These are phyloP conservation scores for Picus viridis DNA, from an alignment of 2,797 vertebrate genomes.

Conservation along the genomic window DNA sequence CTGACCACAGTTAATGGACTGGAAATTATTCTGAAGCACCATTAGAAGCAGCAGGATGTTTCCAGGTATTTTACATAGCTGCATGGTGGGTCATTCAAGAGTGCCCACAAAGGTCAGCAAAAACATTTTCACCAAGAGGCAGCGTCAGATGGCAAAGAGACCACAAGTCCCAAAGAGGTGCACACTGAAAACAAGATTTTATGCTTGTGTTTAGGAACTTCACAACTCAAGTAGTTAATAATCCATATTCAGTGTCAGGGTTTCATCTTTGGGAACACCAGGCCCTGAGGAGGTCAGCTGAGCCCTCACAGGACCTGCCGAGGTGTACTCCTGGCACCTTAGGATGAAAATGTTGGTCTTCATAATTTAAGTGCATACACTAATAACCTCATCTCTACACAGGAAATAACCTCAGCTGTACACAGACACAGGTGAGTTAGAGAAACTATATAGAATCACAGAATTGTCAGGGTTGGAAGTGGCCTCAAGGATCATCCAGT, in stretches of 20 bases:
- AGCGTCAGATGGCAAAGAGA: not conserved
- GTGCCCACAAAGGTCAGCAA: not conserved
- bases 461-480: no score
- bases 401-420: not conserved
- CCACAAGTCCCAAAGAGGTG: not conserved
- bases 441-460: not conserved
- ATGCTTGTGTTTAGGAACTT: not conserved
- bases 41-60: not conserved
- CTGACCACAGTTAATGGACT: not conserved
- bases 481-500: no score
- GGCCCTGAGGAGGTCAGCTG: not conserved
- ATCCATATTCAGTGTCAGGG: not conserved
- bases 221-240: not conserved
- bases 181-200: not conserved
- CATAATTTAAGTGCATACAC: not conserved
- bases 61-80: not conserved
- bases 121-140: not conserved
- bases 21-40: constrained; percentile 27
- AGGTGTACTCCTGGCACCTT: not conserved
- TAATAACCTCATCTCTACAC: not conserved
- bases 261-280: accelerated
- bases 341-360: not conserved
- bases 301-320: not conserved
- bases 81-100: not conserved
- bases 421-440: not conserved